Base-by-base conservation (phyloP, 2,797 vertebrate genomes). In the Columba guinea region DNA sequence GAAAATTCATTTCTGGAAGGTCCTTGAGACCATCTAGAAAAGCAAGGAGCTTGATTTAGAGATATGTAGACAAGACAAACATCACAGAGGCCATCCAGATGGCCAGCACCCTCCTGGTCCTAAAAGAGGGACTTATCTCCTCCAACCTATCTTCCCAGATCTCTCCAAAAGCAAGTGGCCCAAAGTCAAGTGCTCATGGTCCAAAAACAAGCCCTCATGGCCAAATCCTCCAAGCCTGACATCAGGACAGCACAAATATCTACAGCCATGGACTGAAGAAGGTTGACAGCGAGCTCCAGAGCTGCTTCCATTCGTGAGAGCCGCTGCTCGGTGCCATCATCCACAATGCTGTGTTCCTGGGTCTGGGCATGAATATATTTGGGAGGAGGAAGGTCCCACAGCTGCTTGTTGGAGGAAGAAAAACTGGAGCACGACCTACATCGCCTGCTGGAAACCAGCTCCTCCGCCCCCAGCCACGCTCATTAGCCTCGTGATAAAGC, bases 391-490 rank as follows among this genome's bases (percentile, higher is more conserved):
- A 95, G 91, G 74, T 95, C 89, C 74, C 82, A 64, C 91, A 95
- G 91, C 89, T 95, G 85, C 49, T 89, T 48, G 17, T 17, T 46
- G 55, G 73, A 83, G 73, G 65, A 74, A 85, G 39, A 34, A 75
- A 75, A 93, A 89, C 22, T 89, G 59, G 89, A 64, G 59, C 94
- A 64, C 12, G 82, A 91, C 94, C 94, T 93, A 89, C 78, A 89
- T 93, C 4, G 8, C 63, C 59, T 17, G 63, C 78, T 80, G 58
- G 73, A 79, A 79, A 79, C 46, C 6, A 4, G 68, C 58, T 86
- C 49, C 68, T 89, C 82, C 34, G 1, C 41, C 88, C 63, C 73
- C 37, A 2, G 0, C 49, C 34, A 2, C 1, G 2, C 77, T 93
- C 13, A 1, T 86, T 58, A 82, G 73, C 82, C 85, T 89, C 7